Evolutionary conservation across 2,113 vertebrate species (phyloP).

Genomic region (Dipodomys ordii): DNA sequence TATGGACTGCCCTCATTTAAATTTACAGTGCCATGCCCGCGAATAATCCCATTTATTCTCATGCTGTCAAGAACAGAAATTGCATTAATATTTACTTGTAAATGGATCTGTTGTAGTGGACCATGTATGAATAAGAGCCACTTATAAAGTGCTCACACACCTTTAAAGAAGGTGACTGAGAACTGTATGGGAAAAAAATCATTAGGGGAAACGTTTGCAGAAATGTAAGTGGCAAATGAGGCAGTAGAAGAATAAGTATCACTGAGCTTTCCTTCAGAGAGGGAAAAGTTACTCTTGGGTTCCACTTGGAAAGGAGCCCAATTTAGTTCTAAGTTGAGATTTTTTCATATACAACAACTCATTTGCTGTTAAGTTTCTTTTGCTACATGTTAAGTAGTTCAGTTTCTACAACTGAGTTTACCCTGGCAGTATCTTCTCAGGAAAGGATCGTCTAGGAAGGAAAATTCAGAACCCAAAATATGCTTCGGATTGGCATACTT

Average conservation of each 20-base stretch:
- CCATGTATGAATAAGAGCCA: slow-evolving; percentile 28
- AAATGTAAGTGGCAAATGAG: background rate
- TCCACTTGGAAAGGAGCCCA: background rate
- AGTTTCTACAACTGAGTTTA: slow-evolving; percentile 3
- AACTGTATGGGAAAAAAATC: slow-evolving; percentile 25
- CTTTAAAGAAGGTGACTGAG: background rate
- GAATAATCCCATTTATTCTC: slow-evolving; percentile 76
- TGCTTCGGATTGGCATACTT: background rate
- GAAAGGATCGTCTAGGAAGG: background rate
- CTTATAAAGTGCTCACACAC: background rate
- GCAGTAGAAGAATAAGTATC: background rate
- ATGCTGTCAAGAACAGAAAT: slow-evolving; percentile 74
- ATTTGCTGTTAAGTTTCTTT: slow-evolving; percentile 10
- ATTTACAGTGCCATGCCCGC: slow-evolving; percentile 28
- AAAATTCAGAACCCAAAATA: slow-evolving; percentile 14
- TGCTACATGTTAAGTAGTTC: background rate
- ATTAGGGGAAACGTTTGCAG: slow-evolving; percentile 40
- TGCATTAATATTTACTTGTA: slow-evolving; percentile 85
- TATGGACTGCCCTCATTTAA: slow-evolving; percentile 78
- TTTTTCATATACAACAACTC: slow-evolving; percentile 17
- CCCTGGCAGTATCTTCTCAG: background rate
- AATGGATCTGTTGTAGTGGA: slow-evolving; percentile 71
- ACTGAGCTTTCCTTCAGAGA: background rate
- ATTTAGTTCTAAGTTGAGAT: slow-evolving; percentile 1
- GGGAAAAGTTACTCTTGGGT: background rate